Evolutionary conservation across 2,888 invertebrate species (phyloP), one percentile per base, ranked within the genome.

Genomic region (Drosophila subquinaria): DNA sequence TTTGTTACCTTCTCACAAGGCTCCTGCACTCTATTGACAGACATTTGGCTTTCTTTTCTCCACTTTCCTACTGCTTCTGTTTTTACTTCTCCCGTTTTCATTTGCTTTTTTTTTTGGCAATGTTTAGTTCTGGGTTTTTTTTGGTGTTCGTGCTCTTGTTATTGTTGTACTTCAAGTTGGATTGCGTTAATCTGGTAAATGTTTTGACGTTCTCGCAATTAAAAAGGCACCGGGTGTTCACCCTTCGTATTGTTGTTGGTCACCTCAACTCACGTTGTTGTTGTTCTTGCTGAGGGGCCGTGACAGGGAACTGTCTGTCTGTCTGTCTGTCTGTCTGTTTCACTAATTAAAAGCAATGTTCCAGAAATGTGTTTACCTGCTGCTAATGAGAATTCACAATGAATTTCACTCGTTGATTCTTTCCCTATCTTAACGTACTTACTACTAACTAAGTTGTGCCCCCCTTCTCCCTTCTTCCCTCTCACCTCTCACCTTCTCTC

Each of bases 291-390:
- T 23, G 17, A 36, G 42, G 48, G 65, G 56, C 51, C 65, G 55
- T 64, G 75, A 71, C 68, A 65, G 76, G 59, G 68, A 27, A 59
- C 72, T 43, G 90, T 90, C 90, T 83, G 90, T 89, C 90, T 83
- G n/a, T n/a, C n/a, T n/a, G 90, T 89, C 90, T 83, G 90, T 90
- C 72, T 43, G 88, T 90, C 90, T 83, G 90, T 89, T 89, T 83
- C 77, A 88, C 90, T 87, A 90, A 87, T 87, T 90, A 87, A 90
- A 90, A 83, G 89, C 87, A 87, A 87, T 87, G 89, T 86, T 81
- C 81, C 89, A 79, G 89, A 90, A 90, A 90, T 86, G 90, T 90
- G 85, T 90, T 90, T 88, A 87, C 86, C 90, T 90, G 86, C 82
- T 86, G 79, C 84, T 87, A 87, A 87, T 90, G 86, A 89, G 90